Base-by-base conservation (phyloP, 2,888 invertebrate genomes). In the Microplitis manilae region DNA sequence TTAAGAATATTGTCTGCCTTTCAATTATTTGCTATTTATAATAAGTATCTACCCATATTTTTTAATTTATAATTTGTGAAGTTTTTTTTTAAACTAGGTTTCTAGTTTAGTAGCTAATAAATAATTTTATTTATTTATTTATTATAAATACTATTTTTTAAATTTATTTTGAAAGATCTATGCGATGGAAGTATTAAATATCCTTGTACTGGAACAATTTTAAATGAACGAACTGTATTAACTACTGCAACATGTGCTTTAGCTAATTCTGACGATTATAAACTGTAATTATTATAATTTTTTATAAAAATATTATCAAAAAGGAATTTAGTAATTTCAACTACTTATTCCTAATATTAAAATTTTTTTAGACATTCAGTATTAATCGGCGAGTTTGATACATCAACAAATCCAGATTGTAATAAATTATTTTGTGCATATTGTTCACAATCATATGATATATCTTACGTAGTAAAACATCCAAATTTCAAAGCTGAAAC, bases 231-330 rank as follows among this genome's bases (percentile, higher is more conserved):
- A 61, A 90, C 93, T 0, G 91, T 96, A 61, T 88, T 96, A 59
- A 95, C 95, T 0, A 95, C 96, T 0, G 95, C 95, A 0, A 95
- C 95, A 85, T 96, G 96, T 86, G 95, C 95, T 1, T 88, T 95
- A 73, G 95, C 95, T 0, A 95, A 94, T 86, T 94, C 94, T 8
- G 93, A 94, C 73, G 94, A 94, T 83, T 95, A 94, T 86, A 94
- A 94, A 89, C 88, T 96, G 95, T 95, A 90, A 93, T 94, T 92
- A 80, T 38, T 20, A 61, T 17, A 41, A 75, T 5, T 17, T 68
- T 0, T 8, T 30, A 73, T 17, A 61, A 69, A 62, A 69, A 75
- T 75, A 39, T 73, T 17, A 13, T 13, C 8, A 9, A 78, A 8
- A 61, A 41, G 7, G 41, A 64, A 59, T 2, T 2, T 1, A 9